Conservation (phyloP, 1,140 invertebrate species). For the Leptopilina boulardi region DNA sequence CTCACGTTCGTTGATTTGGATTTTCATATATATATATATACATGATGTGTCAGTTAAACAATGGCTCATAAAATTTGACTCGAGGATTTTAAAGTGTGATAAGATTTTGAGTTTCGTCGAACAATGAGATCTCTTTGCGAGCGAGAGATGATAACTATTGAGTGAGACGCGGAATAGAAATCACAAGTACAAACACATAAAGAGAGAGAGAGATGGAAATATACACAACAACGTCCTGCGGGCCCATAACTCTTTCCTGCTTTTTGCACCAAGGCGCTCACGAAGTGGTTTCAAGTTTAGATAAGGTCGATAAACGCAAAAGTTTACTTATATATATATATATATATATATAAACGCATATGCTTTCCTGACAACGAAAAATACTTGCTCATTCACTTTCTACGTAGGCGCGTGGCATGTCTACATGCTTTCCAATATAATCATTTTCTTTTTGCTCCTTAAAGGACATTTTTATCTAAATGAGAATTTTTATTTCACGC, state of each 20-base stretch:
- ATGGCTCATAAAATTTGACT: slow-evolving; percentile 27
- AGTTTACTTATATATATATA: background rate
- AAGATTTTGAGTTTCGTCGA: background rate
- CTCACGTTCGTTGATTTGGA: background rate
- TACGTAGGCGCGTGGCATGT: slow-evolving; percentile 23
- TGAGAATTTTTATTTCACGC: background rate
- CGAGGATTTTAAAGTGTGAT: slow-evolving; percentile 16
- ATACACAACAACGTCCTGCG: slow-evolving; percentile 25
- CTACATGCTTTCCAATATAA: background rate
- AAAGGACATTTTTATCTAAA: background rate
- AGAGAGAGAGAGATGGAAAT: slow-evolving; percentile 38
- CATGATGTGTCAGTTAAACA: slow-evolving; percentile 9
- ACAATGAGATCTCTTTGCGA: slow-evolving; percentile 17
- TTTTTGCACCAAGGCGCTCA: slow-evolving; percentile 49
- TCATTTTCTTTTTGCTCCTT: slow-evolving; percentile 4
- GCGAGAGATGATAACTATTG: slow-evolving; percentile 7
- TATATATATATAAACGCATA: background rate
- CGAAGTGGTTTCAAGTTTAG: slow-evolving; percentile 30
- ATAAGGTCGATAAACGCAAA: slow-evolving; percentile 49
- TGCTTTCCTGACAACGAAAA: slow-evolving; percentile 15
- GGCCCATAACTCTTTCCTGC: slow-evolving; percentile 43
- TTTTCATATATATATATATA: no score
- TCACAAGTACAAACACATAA: background rate
- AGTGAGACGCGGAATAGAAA: slow-evolving; percentile 37
- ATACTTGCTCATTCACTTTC: slow-evolving; percentile 5